These are phyloP conservation scores for Berghia stephanieae DNA, from an alignment of 1,140 invertebrate species.

Conservation along the genomic window DNA sequence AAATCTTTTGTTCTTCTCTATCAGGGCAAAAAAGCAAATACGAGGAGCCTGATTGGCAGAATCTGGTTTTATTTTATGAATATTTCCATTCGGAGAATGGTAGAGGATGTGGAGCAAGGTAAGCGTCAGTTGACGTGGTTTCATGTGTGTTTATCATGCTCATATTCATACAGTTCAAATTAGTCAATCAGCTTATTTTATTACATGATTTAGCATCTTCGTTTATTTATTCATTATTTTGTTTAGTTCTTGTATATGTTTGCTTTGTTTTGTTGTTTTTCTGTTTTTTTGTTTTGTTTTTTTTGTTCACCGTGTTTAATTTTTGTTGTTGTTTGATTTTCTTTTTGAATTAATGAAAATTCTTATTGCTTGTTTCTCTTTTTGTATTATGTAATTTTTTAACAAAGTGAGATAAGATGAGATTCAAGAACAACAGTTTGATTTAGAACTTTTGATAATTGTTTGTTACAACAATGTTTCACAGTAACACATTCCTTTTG, in stretches of 20 bases:
- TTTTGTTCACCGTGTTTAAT: background rate
- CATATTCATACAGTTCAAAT: background rate
- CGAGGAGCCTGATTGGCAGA: slow-evolving; percentile 61
- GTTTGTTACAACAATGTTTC: too few species aligned
- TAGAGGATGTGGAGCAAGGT: slow-evolving; percentile 66
- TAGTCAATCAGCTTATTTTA: background rate
- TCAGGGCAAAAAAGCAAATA: too few species aligned
- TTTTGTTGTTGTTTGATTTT: too few species aligned
- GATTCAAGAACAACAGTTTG: background rate
- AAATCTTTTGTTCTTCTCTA: too few species aligned
- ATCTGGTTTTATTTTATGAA: slow-evolving; percentile 65
- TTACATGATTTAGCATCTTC: too few species aligned
- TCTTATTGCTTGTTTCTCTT: background rate
- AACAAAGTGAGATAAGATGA: slow-evolving; percentile 6
- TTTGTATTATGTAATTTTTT: background rate
- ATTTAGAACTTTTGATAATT: background rate
- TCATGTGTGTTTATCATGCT: background rate
- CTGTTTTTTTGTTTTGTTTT: slow-evolving; percentile 4
- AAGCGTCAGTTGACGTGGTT: slow-evolving; percentile 9
- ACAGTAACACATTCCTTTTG: too few species aligned
- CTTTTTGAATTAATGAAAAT: background rate
- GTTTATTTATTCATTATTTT: too few species aligned
- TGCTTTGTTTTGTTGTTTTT: background rate
- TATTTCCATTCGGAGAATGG: slow-evolving; percentile 66
- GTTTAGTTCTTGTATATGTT: background rate